These are phyloP conservation scores for Adelosebastes latens DNA, from an alignment of 2,797 vertebrate species.

Conservation along the genomic window DNA sequence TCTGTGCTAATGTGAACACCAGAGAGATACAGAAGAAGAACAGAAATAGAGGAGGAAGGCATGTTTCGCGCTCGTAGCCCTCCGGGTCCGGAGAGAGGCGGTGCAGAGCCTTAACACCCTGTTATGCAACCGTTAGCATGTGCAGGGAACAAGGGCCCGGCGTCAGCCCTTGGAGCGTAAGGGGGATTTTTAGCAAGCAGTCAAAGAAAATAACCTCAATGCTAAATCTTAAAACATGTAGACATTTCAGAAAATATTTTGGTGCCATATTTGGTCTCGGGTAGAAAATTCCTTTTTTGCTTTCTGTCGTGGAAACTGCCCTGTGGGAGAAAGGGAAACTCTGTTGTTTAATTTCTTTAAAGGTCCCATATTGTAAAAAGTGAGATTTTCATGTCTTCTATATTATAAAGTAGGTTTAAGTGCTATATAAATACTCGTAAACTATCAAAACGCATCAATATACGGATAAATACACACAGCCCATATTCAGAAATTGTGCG, in stretches of 20 bases:
- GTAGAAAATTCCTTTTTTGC: neutral
- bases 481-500: fast-evolving
- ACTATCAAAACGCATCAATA: too few species aligned
- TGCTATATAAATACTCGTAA: fast-evolving
- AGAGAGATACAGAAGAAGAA: neutral
- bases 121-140: conserved; percentile 48
- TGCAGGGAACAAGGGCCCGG: conserved; percentile 14
- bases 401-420: too few species aligned
- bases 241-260: neutral
- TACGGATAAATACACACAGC: too few species aligned
- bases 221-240: neutral
- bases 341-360: conserved; percentile 16
- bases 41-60: conserved; percentile 35
- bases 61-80: conserved; percentile 5
- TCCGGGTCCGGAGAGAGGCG: neutral
- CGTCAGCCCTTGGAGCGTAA: neutral
- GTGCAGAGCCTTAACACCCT: neutral
- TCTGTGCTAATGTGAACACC: conserved; percentile 20
- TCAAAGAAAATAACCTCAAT: conserved; percentile 9
- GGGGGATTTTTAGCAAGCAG: neutral
- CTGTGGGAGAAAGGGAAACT: neutral
- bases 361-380: too few species aligned
- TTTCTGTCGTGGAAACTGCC: neutral
- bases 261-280: neutral
- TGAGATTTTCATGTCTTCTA: too few species aligned